These are phyloP conservation scores for Arvicanthis niloticus DNA, from an alignment of 2,113 vertebrate species.

Conservation along the genomic window DNA sequence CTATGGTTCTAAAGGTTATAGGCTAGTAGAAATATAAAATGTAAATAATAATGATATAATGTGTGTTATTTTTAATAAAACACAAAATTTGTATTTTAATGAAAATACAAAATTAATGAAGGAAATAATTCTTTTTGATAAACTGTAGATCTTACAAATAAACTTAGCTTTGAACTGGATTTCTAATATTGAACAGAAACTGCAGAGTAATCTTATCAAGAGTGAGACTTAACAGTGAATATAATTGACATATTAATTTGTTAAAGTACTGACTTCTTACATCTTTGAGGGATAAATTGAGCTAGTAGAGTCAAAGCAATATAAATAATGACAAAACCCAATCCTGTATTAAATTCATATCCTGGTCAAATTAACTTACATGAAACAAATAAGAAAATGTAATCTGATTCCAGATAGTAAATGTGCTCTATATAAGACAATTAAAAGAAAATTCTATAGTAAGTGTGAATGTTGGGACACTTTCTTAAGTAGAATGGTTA, in stretches of 20 bases:
- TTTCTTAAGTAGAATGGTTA: neutral
- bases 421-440: neutral
- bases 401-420: neutral
- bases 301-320: neutral
- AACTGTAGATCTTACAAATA: neutral
- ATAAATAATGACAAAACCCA: neutral
- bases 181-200: conserved; percentile 10
- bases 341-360: neutral
- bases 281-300: neutral
- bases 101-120: conserved; percentile 27
- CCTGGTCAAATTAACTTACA: neutral
- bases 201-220: neutral
- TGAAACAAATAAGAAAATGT: neutral
- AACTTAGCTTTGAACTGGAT: neutral
- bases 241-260: neutral
- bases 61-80: neutral
- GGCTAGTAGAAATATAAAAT: neutral
- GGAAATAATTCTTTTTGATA: conserved; percentile 6
- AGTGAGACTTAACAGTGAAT: neutral
- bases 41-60: neutral
- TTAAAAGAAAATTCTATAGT: neutral
- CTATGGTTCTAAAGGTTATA: neutral
- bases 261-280: neutral
- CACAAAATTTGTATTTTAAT: no score
- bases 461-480: neutral